Evolutionary conservation across 1,140 invertebrate species (phyloP).

Genomic region (Drosophila watanabei): DNA sequence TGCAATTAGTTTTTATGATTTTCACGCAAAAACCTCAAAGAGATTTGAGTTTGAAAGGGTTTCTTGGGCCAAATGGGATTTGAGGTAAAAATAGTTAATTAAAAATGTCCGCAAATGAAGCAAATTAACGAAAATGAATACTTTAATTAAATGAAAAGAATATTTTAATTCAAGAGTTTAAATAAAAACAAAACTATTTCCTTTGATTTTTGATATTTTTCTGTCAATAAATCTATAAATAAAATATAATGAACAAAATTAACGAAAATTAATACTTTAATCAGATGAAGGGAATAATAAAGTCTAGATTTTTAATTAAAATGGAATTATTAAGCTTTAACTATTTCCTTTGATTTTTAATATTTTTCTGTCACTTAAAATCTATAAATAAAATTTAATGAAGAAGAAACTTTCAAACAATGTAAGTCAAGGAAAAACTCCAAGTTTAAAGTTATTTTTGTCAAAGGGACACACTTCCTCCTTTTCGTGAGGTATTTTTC

Average conservation of each 20-base stretch:
- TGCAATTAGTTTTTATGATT: constrained; percentile 1
- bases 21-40: constrained; percentile 1
- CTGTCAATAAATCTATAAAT: too few relatives aligned
- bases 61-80: neutral
- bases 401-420: neutral
- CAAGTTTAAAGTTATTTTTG: neutral
- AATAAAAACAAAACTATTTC: too few relatives aligned
- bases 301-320: too few relatives aligned
- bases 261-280: too few relatives aligned
- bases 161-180: too few relatives aligned
- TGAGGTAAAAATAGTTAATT: neutral
- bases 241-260: too few relatives aligned
- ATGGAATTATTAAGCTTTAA: too few relatives aligned
- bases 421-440: neutral
- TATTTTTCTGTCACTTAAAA: neutral
- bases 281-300: too few relatives aligned
- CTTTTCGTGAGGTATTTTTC: neutral
- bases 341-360: too few relatives aligned
- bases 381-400: neutral
- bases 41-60: neutral
- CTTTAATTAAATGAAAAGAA: neutral
- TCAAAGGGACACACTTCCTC: neutral
- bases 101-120: neutral
- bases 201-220: neutral
- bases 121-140: neutral